Evolutionary conservation across 2,888 invertebrate species (phyloP), one percentile per base, ranked within the genome.

Genomic region (Elysia crispata): DNA sequence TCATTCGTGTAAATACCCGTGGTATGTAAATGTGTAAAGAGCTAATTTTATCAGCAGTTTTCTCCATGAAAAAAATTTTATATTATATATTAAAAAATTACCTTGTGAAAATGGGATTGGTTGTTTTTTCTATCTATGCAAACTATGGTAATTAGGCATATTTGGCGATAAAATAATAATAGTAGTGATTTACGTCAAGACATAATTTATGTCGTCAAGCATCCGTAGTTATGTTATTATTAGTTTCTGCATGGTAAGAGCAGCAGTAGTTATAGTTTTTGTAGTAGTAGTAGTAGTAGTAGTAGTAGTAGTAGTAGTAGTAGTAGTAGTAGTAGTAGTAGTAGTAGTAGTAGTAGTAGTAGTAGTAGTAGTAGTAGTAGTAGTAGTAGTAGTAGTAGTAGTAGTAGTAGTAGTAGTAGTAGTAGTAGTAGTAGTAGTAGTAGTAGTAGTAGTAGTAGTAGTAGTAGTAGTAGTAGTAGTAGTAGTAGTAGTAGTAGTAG

Each of bases 401-500:
- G n/a, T n/a, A n/a, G 50, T 73, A 73, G 50, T 73, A 13, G 73
- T 73, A 50, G 54, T 50, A 50, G 73, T 73, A 73, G 73, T 73
- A 73, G 73, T 73, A 73, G 73, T 49, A 77, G 80, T 77, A 77
- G 80, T 80, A 60, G 80, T 77, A 77, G 80, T 78, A 73, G 78
- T 67, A 67, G 67, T 77, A 25, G 77, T 67, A 41, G 78, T 78
- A 72, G 78, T 72, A 72, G 78, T 70, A 57, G 72, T 72, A 57
- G 72, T 72, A 73, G 78, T 78, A 72, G 72, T 72, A 78, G 78
- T 72, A 67, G 78, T 57, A 72, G 78, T 72, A 54, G 72, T 72
- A 30, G 78, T 78, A 49, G 80, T 67, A 57, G 78, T 72, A 57
- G 60, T 72, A 57, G 78, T 78, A 54, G 78, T 57, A 31, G 73